These are phyloP conservation scores for Globodera rostochiensis DNA, from an alignment of 1,140 invertebrate genomes.

Conservation along the genomic window DNA sequence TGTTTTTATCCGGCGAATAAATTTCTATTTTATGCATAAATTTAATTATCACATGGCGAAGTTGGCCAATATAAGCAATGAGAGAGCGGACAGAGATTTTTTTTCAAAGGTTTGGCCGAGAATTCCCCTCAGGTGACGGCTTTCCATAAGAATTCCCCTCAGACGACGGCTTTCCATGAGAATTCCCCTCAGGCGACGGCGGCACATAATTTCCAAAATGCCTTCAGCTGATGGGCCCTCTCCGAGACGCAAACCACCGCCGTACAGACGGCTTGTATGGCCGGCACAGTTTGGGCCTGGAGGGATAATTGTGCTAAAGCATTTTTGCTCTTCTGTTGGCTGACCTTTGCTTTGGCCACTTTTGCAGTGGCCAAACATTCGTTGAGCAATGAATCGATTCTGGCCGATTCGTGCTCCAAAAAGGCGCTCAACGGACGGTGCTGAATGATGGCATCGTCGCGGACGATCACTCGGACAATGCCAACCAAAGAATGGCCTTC, in stretches of 20 bases:
- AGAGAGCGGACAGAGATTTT: background rate
- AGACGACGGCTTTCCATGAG: background rate
- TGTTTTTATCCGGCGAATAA: background rate
- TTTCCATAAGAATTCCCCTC: background rate
- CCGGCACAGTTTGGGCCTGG: constrained; percentile 42
- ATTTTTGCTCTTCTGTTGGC: constrained; percentile 6
- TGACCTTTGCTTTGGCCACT: constrained; percentile 24
- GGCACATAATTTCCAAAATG: constrained; percentile 37
- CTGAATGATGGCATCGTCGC: constrained; percentile 25
- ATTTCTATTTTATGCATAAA: constrained; percentile 24
- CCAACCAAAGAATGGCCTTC: constrained; percentile 38
- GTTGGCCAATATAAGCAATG: background rate
- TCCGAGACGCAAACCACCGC: constrained; percentile 42
- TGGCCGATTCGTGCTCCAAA: constrained; percentile 17
- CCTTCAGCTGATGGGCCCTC: constrained; percentile 38
- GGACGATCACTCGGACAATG: constrained; percentile 26
- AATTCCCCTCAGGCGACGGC: background rate
- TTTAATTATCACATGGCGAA: background rate
- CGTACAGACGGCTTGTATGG: constrained; percentile 42
- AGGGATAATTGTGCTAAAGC: background rate
- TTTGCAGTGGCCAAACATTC: constrained; percentile 34
- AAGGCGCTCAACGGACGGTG: constrained; percentile 23
- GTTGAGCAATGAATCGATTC: constrained; percentile 28
- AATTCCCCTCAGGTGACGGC: background rate
- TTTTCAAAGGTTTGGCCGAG: background rate